A percentile compares a stretch with the other conserved stretches of the same genome.
These are phyloP conservation scores for Megalops cyprinoides DNA, from an alignment of 2,797 vertebrate genomes.

Conservation along the genomic window DNA sequence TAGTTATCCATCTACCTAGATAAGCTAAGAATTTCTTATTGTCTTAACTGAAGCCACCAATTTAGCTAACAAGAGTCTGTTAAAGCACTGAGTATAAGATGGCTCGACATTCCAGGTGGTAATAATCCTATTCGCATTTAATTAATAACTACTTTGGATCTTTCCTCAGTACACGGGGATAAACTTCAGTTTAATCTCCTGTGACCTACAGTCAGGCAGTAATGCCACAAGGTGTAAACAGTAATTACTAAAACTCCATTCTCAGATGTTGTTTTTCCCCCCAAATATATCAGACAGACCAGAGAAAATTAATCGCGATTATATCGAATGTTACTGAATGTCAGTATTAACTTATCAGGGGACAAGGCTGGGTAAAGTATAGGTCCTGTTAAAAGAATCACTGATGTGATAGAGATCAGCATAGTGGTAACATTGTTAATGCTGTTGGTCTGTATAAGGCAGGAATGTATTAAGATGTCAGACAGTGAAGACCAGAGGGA, in stretches of 20 bases:
- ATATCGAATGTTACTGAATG: not conserved
- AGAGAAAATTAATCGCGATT: not conserved
- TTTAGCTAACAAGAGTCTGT: too few relatives aligned
- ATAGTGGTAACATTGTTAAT: not conserved
- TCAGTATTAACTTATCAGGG: not conserved
- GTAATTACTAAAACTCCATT: not conserved
- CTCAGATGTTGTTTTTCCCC: not conserved
- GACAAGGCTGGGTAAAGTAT: not conserved
- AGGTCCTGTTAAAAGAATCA: not conserved
- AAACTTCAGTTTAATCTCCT: not conserved
- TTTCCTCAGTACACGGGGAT: not conserved
- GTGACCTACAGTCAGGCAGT: not conserved
- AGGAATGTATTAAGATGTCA: slow-evolving; percentile 82
- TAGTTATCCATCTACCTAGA: too few relatives aligned
- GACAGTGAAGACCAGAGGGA: slow-evolving; percentile 65
- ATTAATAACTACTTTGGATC: too few relatives aligned
- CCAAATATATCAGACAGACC: not conserved
- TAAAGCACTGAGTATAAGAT: too few relatives aligned
- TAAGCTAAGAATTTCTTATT: too few relatives aligned
- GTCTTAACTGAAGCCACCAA: too few relatives aligned
- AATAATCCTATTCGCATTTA: not conserved
- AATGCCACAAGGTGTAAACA: not conserved
- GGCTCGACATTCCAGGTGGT: not conserved
- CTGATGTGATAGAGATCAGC: not conserved
- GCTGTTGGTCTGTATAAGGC: not conserved